Percentiles rank a stretch among this genome's conserved stretches.
These are phyloP conservation scores for Aphrophora alni DNA, from an alignment of 2,888 invertebrate species.

Conservation along the genomic window DNA sequence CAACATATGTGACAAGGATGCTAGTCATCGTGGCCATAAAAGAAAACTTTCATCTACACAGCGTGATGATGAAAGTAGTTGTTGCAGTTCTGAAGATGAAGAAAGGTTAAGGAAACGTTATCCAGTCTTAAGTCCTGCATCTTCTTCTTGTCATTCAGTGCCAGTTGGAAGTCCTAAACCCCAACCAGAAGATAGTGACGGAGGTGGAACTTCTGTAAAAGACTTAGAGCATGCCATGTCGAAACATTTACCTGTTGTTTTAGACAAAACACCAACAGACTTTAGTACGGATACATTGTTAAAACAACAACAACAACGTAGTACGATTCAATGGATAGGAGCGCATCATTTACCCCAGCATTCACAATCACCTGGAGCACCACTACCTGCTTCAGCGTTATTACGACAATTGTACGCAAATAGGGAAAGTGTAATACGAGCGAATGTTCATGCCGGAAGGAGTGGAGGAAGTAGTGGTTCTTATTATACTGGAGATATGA, in stretches of 20 bases:
- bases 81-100: conserved; percentile 59
- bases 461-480: conserved; percentile 60
- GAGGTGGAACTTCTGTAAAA: conserved; percentile 71
- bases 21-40: conserved; percentile 62
- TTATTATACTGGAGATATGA: conserved; percentile 62
- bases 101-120: conserved; percentile 49
- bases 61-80: conserved; percentile 59
- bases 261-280: conserved; percentile 67
- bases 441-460: conserved; percentile 68
- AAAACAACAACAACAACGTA: conserved; percentile 78
- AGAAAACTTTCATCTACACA: conserved; percentile 62
- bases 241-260: conserved; percentile 77
- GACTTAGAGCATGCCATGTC: conserved; percentile 97
- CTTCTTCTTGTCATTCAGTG: conserved; percentile 66
- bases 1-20: conserved; percentile 26
- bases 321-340: conserved; percentile 94
- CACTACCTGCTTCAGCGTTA: conserved; percentile 88
- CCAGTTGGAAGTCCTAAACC: conserved; percentile 55
- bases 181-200: conserved; percentile 46
- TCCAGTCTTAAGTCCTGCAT: conserved; percentile 64
- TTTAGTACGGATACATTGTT: conserved; percentile 85
- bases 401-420: conserved; percentile 91
- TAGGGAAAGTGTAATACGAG: conserved; percentile 93
- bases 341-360: conserved; percentile 73
- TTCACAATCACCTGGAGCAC: conserved; percentile 64